A percentile compares a stretch with the other conserved stretches of the same genome.
Evolutionary conservation across 2,888 invertebrate genomes (phyloP).

Genomic region (Patella pellucida): DNA sequence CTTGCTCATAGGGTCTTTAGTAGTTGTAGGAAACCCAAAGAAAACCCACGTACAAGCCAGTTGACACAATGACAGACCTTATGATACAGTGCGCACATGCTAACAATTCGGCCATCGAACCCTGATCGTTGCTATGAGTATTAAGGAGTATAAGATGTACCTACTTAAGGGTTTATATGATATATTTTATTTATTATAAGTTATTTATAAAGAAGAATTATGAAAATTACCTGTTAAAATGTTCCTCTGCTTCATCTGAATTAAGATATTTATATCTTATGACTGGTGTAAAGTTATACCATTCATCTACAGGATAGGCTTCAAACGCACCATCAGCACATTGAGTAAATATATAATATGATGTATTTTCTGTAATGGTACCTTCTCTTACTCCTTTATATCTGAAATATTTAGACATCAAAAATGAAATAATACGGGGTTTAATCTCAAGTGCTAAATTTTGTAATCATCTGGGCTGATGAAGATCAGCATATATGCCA

Average conservation of each 20-base stretch:
- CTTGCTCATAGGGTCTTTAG: no score
- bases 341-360: conserved; percentile 98
- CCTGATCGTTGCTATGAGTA: no score
- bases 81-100: no score
- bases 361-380: conserved; percentile 95
- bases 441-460: background rate
- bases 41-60: no score
- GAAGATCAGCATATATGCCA: no score
- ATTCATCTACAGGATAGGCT: conserved; percentile 94
- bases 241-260: conserved; percentile 97
- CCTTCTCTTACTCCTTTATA: conserved; percentile 94
- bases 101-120: no score
- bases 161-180: no score
- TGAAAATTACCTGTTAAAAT: conserved; percentile 82
- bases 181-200: no score
- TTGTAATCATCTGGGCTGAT: background rate
- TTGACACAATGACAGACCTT: no score
- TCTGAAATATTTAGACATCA: conserved; percentile 69
- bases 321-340: conserved; percentile 95
- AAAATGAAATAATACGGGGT: background rate
- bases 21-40: no score
- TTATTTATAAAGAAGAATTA: no score
- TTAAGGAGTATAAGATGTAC: no score
- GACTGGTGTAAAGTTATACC: conserved; percentile 89
- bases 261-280: conserved; percentile 93